Evolutionary conservation across 2,113 vertebrate species (phyloP), one percentile per base, ranked within the genome.

Genomic region (Gavialis gangeticus): DNA sequence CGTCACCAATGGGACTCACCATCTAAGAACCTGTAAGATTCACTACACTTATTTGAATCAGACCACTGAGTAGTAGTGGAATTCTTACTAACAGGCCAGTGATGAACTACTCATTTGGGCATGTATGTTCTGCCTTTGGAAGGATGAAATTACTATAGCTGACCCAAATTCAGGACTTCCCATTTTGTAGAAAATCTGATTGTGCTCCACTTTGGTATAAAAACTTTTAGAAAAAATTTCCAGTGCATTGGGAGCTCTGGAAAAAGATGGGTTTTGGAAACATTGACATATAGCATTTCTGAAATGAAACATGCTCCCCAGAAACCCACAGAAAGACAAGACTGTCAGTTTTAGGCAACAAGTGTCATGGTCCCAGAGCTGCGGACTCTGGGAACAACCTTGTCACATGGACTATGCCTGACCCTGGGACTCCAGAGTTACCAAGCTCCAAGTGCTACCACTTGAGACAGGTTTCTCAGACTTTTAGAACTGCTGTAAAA

Each of bases 351-450:
- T 59, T 30, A 57, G 60, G 16, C 28, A 77, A 28, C 9, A 91
- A 37, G 24, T 86, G 54, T 12, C 56, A 59, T 79, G 69, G 34
- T 34, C 34, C 34, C 12, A 46, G 8, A 46, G 5, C n/a, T 24
- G 5, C 18, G 69, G 11, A 10, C 25, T 37, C 22, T 27, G 55
- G 12, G 5, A 34, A 5, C 34, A 34, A 34, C 34, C 34, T 34
- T 34, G 34, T 34, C 34, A 34, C 34, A 34, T 37, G 57, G 30
- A 58, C n/a, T 0, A 0, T 2, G 3, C 13, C 14, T 2, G 8
- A 19, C 75, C 28, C 76, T 75, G 24, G 57, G 21, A 24, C 9
- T 34, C 34, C 34, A 34, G 34, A 34, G 34, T 34, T 34, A 34
- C 34, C 34, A 4, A 34, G 34, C 34, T 34, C 34, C 34, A 34